A percentile compares a stretch with the other conserved stretches of the same genome.
Evolutionary conservation across 2,113 vertebrate species (phyloP).

Genomic region (Brevimyrus niger): DNA sequence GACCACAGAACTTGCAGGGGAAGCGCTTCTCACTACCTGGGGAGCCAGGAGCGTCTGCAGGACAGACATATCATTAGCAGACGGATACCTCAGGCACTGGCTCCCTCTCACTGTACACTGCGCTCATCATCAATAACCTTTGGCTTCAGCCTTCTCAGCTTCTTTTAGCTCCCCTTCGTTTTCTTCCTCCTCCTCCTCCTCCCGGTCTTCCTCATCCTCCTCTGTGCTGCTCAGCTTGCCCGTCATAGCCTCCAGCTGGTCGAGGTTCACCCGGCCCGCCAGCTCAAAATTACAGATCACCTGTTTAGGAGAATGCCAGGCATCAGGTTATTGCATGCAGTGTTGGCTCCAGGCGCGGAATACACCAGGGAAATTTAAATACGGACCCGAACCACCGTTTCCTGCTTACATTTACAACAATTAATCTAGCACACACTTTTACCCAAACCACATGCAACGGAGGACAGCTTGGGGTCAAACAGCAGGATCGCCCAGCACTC

Average conservation of each 20-base stretch:
- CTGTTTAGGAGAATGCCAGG: slow-evolving; percentile 48
- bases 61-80: not conserved
- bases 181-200: not conserved
- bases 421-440: not conserved
- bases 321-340: not conserved
- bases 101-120: not conserved
- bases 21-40: slow-evolving; percentile 74
- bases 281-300: slow-evolving; percentile 96
- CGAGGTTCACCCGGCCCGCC: slow-evolving; percentile 91
- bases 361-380: not conserved
- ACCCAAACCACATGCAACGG: not conserved
- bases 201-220: not conserved
- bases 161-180: not conserved
- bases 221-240: slow-evolving; percentile 65
- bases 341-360: not conserved
- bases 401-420: not conserved
- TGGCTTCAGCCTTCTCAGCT: not conserved
- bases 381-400: not conserved
- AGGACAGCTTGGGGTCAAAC: not conserved
- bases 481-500: not conserved
- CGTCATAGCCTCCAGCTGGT: slow-evolving; percentile 88
- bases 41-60: slow-evolving; percentile 58
- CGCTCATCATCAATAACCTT: slow-evolving; percentile 2
- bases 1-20: slow-evolving; percentile 91
- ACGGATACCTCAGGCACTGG: not conserved